Percentiles rank a stretch among this genome's conserved stretches.
phyloP scores from a whole-genome alignment of 2,888 invertebrate species.

The Sinodicranocentrus sp. region DNA sequence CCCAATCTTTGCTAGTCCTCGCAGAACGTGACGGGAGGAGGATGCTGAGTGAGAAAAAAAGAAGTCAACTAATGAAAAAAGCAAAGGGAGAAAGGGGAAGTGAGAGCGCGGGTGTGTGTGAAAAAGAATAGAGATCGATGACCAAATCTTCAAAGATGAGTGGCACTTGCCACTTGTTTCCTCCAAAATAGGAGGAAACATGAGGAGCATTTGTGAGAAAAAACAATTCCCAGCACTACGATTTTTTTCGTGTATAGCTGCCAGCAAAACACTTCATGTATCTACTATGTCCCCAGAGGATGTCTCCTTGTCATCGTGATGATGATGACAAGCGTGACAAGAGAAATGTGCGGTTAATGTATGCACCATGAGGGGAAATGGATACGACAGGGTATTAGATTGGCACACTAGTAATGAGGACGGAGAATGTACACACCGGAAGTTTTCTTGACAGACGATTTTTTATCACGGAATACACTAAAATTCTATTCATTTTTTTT shows the following conservation, averaged over 20 bases:
- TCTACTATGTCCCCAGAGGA: slow-evolving; percentile 27
- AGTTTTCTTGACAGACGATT: not conserved
- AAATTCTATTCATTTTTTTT: too few species aligned
- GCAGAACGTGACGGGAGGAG: slow-evolving; percentile 32
- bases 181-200: slow-evolving; percentile 39
- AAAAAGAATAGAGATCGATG: slow-evolving; percentile 46
- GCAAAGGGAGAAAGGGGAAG: not conserved
- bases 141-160: slow-evolving; percentile 59
- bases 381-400: slow-evolving; percentile 6
- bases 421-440: not conserved
- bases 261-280: slow-evolving; percentile 23
- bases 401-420: not conserved
- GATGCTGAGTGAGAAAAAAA: too few species aligned
- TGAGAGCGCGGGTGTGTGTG: not conserved
- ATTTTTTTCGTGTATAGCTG: slow-evolving; percentile 33
- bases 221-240: slow-evolving; percentile 57
- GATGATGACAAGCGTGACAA: slow-evolving; percentile 49
- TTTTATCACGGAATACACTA: too few species aligned
- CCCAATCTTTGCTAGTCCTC: too few species aligned
- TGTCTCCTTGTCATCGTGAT: slow-evolving; percentile 34
- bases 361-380: slow-evolving; percentile 43
- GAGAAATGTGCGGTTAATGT: slow-evolving; percentile 59
- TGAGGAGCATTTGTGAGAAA: slow-evolving; percentile 9
- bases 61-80: slow-evolving; percentile 33
- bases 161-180: slow-evolving; percentile 60